phyloP scores from a whole-genome alignment of 2,888 invertebrate species.

The Tubulanus polymorphus region DNA sequence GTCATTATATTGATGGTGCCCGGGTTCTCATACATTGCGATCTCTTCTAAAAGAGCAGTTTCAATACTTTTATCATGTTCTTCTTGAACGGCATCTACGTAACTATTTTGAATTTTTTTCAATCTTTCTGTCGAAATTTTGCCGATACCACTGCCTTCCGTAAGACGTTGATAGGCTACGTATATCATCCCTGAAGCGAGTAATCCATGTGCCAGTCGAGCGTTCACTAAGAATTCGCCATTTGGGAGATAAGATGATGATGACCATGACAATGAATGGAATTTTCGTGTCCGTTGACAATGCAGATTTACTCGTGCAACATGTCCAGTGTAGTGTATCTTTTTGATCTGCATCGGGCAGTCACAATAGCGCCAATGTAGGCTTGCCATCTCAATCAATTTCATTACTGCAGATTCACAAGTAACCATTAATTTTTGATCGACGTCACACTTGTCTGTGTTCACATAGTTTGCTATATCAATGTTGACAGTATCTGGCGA shows the following conservation, averaged over 20 bases:
- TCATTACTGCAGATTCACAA: not conserved
- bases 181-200: not conserved
- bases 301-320: not conserved
- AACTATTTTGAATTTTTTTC: not conserved
- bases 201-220: not conserved
- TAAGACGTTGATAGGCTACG: not conserved
- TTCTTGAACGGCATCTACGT: not conserved
- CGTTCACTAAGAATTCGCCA: not conserved
- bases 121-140: not conserved
- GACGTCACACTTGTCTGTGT: not conserved
- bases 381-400: not conserved
- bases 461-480: not conserved
- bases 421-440: not conserved
- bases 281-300: not conserved
- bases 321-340: not conserved
- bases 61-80: not conserved
- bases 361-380: not conserved
- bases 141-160: not conserved
- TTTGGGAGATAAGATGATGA: not conserved
- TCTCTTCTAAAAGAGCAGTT: not conserved
- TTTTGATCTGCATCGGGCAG: not conserved
- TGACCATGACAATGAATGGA: not conserved
- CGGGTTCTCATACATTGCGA: not conserved
- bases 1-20: not conserved
- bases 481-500: not conserved